A percentile compares a stretch with the other conserved stretches of the same genome.
Evolutionary conservation across 2,113 vertebrate species (phyloP).

Genomic region (Lampris incognitus): DNA sequence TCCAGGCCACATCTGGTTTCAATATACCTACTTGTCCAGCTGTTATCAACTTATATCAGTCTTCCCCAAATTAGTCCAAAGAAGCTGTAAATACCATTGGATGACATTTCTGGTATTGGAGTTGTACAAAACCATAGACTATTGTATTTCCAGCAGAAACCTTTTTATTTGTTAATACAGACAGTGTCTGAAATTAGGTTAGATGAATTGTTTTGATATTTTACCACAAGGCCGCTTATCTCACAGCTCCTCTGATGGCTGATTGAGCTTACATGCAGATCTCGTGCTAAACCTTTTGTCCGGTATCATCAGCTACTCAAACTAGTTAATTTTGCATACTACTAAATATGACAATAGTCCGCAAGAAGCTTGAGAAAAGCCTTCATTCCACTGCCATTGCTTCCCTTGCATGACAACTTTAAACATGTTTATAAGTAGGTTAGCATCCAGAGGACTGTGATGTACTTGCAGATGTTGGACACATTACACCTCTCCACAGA

Average conservation of each 20-base stretch:
- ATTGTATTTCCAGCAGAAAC: neutral
- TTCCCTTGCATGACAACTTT: slow-evolving; percentile 6
- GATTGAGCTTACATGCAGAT: no score
- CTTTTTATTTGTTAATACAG: neutral
- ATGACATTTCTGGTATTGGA: slow-evolving; percentile 10
- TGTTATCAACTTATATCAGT: slow-evolving; percentile 67
- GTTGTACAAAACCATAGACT: slow-evolving; percentile 9
- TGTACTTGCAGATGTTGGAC: slow-evolving; percentile 26
- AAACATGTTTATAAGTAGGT: slow-evolving; percentile 15
- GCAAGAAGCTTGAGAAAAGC: no score
- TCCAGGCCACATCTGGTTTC: slow-evolving; percentile 78
- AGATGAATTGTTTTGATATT: neutral
- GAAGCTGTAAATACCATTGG: slow-evolving; percentile 38
- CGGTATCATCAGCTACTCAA: no score
- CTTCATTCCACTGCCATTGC: neutral
- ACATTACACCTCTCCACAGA: slow-evolving; percentile 30
- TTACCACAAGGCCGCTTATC: neutral
- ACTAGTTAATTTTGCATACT: no score
- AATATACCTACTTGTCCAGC: slow-evolving; percentile 67
- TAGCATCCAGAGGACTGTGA: slow-evolving; percentile 9
- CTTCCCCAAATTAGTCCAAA: slow-evolving; percentile 44
- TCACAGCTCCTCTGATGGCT: no score
- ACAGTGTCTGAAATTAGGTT: slow-evolving; percentile 10
- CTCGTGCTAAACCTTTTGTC: no score
- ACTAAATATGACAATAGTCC: no score